Evolutionary conservation across 2,797 vertebrate genomes (phyloP), one percentile per base, ranked within the genome.

Genomic region (Podargus strigoides): DNA sequence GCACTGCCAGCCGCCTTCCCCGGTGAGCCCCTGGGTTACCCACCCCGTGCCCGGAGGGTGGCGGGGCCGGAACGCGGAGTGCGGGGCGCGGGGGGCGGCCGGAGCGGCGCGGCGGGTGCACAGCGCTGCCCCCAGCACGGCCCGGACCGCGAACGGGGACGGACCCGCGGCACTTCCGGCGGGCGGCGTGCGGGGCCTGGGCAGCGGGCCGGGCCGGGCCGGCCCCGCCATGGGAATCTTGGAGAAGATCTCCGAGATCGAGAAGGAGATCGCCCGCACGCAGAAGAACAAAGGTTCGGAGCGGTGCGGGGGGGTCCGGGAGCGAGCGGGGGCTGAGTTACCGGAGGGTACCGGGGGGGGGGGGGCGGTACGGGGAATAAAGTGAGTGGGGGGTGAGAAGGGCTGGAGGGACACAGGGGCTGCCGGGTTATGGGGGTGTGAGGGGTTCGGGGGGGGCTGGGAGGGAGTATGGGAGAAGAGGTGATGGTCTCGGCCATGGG

Each of bases 201-300:
- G 41, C 44, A 55, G 24, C 64, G 30, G 76, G 30, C 34, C 80
- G 39, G 44, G 39, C 37, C 59, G 36, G 36, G 68, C 36, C 34
- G 50, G 34, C 63, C 42, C 69, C 14, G 30, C 75, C 95, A 99
- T 99, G 99, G 99, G 99, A 46, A 99, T 99, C 96, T 92, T 99
- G 69, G 99, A 99, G 87, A 99, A 99, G 97, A 99, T 99, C 95
- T 97, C 99, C 28, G 99, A 99, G 98, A 99, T 99, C 93, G 99
- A 99, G 98, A 98, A 97, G 97, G 99, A 99, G 98, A 99, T 99
- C 93, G 98, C 98, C 89, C 98, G 99, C 91, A 99, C 99, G 24
- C 99, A 99, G 98, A 99, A 99, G 98, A 99, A 99, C 95, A 99
- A 99, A 98, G 99, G 99, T 99, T 12, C 16, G n/a, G 32, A 16